phyloP scores from a whole-genome alignment of 37 sponge, comb jelly and placozoan genomes.

The Aphrocallistes beatrix region DNA sequence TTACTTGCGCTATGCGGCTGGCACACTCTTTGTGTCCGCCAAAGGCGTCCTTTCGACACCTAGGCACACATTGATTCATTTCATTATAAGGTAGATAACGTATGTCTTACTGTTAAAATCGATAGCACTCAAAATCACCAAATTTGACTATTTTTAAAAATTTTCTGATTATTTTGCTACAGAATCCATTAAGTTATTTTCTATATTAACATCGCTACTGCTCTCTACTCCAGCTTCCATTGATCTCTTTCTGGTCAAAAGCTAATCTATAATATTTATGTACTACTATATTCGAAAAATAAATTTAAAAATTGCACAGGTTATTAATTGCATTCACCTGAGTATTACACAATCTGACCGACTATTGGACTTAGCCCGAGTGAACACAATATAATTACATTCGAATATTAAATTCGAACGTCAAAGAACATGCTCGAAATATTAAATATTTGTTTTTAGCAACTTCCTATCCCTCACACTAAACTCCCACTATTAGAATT shows the following conservation, averaged over 20 bases:
- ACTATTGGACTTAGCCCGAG: not conserved
- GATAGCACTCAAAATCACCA: too few relatives aligned
- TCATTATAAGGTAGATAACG: too few relatives aligned
- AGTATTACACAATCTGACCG: not conserved
- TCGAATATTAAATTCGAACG: not conserved
- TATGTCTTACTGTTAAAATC: too few relatives aligned
- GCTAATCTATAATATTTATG: not conserved
- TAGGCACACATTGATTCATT: too few relatives aligned
- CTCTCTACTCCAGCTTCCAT: slow-evolving; percentile 2
- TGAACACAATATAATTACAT: not conserved
- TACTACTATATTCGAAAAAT: not conserved
- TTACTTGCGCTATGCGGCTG: too few relatives aligned
- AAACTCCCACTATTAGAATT: not conserved
- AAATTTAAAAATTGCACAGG: not conserved
- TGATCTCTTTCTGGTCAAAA: not conserved
- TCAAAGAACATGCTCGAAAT: not conserved
- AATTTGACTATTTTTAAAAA: too few relatives aligned
- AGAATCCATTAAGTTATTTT: not conserved
- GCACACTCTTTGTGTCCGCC: too few relatives aligned
- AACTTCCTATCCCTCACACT: not conserved
- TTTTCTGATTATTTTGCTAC: not conserved
- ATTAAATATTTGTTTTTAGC: not conserved
- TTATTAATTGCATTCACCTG: not conserved
- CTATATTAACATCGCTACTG: not conserved
- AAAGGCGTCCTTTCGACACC: too few relatives aligned